Base-by-base conservation (phyloP, 2,113 vertebrate species). In the Pomatostomus ruficeps region DNA sequence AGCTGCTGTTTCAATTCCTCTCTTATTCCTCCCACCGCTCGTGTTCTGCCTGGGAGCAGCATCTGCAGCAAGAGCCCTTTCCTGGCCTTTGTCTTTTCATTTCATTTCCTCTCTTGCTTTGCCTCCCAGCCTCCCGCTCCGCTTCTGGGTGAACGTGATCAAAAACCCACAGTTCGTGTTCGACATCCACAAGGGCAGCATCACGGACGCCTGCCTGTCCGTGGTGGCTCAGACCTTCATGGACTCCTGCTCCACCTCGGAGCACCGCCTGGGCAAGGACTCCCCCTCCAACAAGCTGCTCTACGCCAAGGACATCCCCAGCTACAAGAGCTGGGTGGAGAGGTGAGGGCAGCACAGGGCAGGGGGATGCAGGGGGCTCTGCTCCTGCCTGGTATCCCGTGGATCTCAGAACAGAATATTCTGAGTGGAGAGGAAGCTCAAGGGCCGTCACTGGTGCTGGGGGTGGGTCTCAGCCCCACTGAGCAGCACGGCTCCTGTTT, bases 111-210 rank as follows among this genome's bases (percentile, higher is more conserved):
- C 54, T 52, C 55, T 70, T 11, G 3, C 26, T 80, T 59, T 10
- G 80, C 88, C 57, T 65, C 4, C 5, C 97, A 99, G 99, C 97
- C 98, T 99, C 61, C 99, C 99, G 1, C 97, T 99, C 63, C 98
- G 99, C 57, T 99, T 99, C 98, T 99, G 99, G 99, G 99, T 99
- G 97, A 99, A 99, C 9, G 99, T 99, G 52, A 99, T 99, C 97
- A 99, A 99, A 97, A 99, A 99, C 97, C 99, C 99, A 0, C 99
- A 99, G 98, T 99, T 99, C 0, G 99, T 99, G 35, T 99, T 99
- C 12, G 99, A 99, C 97, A 99, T 99, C 97, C 99, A 99, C 94
- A 99, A 99, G 96, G 99, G 99, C 98, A 99, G 99, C 98, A 99
- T 99, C 98, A 99, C 99, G 0, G 99, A 99, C 1, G 99, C 99